Evolutionary conservation across 2,888 invertebrate species (phyloP), one percentile per base, ranked within the genome.

Genomic region (Acrobasis repandana): DNA sequence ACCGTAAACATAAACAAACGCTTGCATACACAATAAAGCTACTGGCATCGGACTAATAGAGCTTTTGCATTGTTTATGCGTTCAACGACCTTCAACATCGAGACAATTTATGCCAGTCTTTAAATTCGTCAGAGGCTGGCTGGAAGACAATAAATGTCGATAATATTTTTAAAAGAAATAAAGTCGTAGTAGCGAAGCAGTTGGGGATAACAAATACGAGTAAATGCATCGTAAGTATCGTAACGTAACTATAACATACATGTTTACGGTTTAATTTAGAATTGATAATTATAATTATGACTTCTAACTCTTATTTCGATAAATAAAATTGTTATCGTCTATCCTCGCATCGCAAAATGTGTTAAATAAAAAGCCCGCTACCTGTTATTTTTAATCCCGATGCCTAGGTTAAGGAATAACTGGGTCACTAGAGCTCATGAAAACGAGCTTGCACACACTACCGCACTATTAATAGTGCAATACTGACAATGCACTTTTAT

Each of bases 1-100:
- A 43, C 43, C 43, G 43, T 74, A 79, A 83, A 85, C 75, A 78
- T 85, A 87, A 86, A 88, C 87, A 87, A 84, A 83, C 74, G 73
- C 76, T 77, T 78, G 74, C 69, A 75, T 71, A 68, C 67, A 74
- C 73, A 74, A 74, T 76, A 70, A 69, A 68, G 66, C 66, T 67
- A 68, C 67, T 65, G 43, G n/a, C 43, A n/a, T 14, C 43, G 10
- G 43, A 43, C 43, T 14, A 38, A 38, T 43, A 43, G 43, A 43
- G 14, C 43, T 43, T 43, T 43, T 43, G 43, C 43, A 43, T 43
- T 14, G 46, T 54, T 61, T 56, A 15, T 49, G 46, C 54, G 58
- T 58, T 60, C 18, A 16, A 16, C 48, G 34, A 49, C 36, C 58
- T 56, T 38, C 33, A 61, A 59, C 28, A 43, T 43, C 28, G 43